Evolutionary conservation across 1,140 invertebrate species (phyloP).

Genomic region (Brachionus rubens): DNA sequence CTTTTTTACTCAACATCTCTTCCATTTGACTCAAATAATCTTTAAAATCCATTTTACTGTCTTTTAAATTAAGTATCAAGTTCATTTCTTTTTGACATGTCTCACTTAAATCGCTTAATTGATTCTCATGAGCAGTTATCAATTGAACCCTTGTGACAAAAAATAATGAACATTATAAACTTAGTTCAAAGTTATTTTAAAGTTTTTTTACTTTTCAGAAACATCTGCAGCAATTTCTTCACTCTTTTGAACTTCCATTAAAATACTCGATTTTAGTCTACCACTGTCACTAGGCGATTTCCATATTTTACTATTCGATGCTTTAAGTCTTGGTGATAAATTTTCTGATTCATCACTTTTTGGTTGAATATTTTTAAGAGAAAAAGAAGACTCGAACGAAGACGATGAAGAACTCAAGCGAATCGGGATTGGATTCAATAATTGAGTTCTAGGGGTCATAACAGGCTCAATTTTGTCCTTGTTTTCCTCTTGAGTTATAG

Average conservation of each 20-base stretch:
- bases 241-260: not conserved
- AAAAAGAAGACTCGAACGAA: conserved; percentile 36
- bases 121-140: conserved; percentile 13
- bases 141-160: not conserved
- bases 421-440: conserved; percentile 22
- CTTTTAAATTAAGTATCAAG: conserved; percentile 15
- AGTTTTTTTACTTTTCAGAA: not conserved
- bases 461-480: not conserved
- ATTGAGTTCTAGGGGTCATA: not conserved
- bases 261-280: not conserved
- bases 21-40: conserved; percentile 39
- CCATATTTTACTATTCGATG: conserved; percentile 1
- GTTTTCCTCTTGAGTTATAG: not conserved
- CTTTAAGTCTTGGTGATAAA: conserved; percentile 1
- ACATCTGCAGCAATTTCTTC: not conserved
- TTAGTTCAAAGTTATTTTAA: too few species aligned
- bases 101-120: conserved; percentile 6
- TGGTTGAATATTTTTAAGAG: not conserved
- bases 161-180: not conserved
- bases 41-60: conserved; percentile 30
- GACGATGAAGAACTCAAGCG: not conserved
- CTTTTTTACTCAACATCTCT: conserved; percentile 30
- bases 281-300: not conserved
- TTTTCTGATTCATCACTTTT: conserved; percentile 23
- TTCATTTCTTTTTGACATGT: conserved; percentile 29